Evolutionary conservation across 2,113 vertebrate genomes (phyloP), one percentile per base, ranked within the genome.

Genomic region (Chloroceryle aenea): DNA sequence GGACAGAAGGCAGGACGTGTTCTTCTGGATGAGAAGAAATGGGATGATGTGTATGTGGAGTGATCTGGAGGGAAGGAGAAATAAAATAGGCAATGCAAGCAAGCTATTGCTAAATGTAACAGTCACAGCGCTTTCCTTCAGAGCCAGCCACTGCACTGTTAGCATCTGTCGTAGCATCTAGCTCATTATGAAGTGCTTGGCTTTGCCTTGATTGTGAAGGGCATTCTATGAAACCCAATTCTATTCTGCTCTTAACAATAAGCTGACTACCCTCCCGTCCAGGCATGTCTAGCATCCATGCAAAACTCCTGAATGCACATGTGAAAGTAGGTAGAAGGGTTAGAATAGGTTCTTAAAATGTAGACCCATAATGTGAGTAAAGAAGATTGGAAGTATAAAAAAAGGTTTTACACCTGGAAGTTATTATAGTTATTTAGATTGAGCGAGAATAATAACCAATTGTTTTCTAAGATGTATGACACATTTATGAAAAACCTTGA

Each of bases 401-500:
- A 71, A 92, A 74, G 80, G 52, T 93, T 89, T 97, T 97, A 96
- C 90, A 98, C 94, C 91, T 97, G 96, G 87, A 97, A 96, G 81
- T 97, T 96, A 93, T 95, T 95, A 95, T 55, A 77, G 86, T 97
- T 97, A 94, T 91, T 98, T 96, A 94, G 89, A 94, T 95, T 87
- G 86, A 90, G 84, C 17, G 29, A 97, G 95, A 97, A 97, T 93
- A 97, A 97, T 93, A 93, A 89, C 67, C 91, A 87, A 95, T 96
- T 97, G 91, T 97, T 97, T 97, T 92, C 76, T 69, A 96, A 75
- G 93, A 95, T 93, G 87, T 89, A 74, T 96, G 77, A 77, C 40
- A 89, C 75, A 88, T 96, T 97, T 97, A 81, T 95, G 93, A 96
- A 97, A 97, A 96, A 87, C 93, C 87, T 96, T 97, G 93, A 95